These are phyloP conservation scores for Suncus etruscus DNA, from an alignment of 2,113 vertebrate species.

Conservation along the genomic window DNA sequence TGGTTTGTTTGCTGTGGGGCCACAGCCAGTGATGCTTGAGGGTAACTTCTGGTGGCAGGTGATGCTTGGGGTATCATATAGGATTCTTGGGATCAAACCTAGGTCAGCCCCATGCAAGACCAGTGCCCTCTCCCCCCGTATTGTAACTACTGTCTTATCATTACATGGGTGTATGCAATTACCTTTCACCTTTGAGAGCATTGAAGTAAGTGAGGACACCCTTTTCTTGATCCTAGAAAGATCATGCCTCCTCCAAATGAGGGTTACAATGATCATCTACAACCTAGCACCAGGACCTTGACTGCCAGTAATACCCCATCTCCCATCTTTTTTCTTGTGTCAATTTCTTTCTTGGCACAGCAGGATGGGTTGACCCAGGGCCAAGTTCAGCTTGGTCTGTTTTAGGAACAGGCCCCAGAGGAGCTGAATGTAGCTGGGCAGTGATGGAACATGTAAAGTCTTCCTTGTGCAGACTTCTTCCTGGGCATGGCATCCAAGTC, in stretches of 20 bases:
- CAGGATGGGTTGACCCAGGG: not conserved
- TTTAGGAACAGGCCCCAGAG: slow-evolving; percentile 15
- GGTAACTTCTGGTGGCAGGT: no score
- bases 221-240: not conserved
- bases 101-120: no score
- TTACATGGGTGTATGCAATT: not conserved
- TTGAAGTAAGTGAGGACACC: not conserved
- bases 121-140: no score
- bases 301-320: not conserved
- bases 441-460: not conserved
- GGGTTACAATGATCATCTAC: not conserved
- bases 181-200: not conserved
- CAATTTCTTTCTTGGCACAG: not conserved
- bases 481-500: slow-evolving; percentile 39
- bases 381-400: not conserved
- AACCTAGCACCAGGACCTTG: not conserved
- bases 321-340: not conserved
- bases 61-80: no score
- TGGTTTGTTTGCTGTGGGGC: no score
- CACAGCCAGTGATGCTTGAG: no score
- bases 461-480: not conserved
- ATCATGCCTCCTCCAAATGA: not conserved
- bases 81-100: no score
- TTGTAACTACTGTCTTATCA: not conserved
- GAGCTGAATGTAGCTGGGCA: no score